A percentile compares a stretch with the other conserved stretches of the same genome.
Evolutionary conservation across 2,888 invertebrate species (phyloP).

Genomic region (Sisyra terminalis): DNA sequence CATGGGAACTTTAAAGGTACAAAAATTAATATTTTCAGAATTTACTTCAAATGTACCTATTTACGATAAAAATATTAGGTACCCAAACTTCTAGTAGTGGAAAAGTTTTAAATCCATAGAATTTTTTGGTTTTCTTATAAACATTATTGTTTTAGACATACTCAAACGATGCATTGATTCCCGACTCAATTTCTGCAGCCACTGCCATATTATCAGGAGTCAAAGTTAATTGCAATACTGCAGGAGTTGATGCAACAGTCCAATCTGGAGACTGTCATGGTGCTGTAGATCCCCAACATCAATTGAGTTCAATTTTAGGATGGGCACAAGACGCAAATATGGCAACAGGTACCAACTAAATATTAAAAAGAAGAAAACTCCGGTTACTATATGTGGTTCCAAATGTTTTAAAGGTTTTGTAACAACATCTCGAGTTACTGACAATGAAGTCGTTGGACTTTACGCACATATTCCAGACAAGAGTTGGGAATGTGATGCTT

Average conservation of each 20-base stretch:
- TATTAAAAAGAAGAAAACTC: conserved; percentile 1
- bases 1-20: conserved; percentile 51
- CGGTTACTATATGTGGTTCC: conserved; percentile 11
- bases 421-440: conserved; percentile 77
- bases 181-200: conserved; percentile 79
- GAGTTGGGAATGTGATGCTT: conserved; percentile 66
- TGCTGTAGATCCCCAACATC: conserved; percentile 36
- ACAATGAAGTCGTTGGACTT: conserved; percentile 69
- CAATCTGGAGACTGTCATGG: conserved; percentile 43
- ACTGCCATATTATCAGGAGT: conserved; percentile 75
- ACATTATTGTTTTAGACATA: conserved; percentile 64
- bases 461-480: conserved; percentile 62
- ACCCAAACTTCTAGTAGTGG: no score
- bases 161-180: conserved; percentile 69
- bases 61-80: no score
- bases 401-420: conserved; percentile 41
- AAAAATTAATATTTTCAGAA: no score
- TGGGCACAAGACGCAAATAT: conserved; percentile 63
- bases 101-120: no score
- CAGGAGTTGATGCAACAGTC: conserved; percentile 60
- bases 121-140: no score
- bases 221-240: conserved; percentile 63
- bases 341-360: conserved; percentile 47
- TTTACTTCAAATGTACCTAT: no score
- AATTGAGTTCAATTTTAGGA: conserved; percentile 45